phyloP scores from a whole-genome alignment of 2,113 vertebrate genomes.

The Cinclus mexicanus region DNA sequence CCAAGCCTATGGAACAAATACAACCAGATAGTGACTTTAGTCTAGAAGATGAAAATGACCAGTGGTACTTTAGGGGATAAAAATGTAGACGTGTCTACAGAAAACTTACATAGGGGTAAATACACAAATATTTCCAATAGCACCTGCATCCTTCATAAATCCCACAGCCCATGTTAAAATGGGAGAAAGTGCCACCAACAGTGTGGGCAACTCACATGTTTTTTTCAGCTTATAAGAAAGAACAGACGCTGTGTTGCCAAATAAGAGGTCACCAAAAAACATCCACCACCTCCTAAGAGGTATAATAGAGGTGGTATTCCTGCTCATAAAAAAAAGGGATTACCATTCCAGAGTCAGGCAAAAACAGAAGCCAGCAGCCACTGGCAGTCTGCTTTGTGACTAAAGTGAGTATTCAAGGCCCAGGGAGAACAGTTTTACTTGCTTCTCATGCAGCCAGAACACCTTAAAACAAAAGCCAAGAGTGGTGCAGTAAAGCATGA shows the following conservation, averaged over 20 bases:
- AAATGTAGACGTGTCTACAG: background rate
- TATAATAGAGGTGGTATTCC: background rate
- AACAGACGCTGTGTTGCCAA: background rate
- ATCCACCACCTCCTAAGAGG: background rate
- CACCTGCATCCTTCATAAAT: background rate
- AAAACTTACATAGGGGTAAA: background rate
- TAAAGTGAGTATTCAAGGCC: background rate
- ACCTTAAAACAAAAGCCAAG: background rate
- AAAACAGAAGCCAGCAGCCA: background rate
- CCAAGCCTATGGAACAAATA: background rate
- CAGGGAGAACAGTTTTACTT: background rate
- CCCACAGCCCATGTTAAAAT: background rate
- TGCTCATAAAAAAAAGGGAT: background rate
- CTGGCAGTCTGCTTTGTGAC: background rate
- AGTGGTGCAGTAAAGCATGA: background rate
- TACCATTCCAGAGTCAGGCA: background rate
- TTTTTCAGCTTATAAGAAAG: background rate
- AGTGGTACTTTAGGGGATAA: background rate
- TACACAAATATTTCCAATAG: background rate
- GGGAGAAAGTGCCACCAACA: accelerated
- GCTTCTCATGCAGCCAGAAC: background rate
- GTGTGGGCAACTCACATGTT: accelerated
- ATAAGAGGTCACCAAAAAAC: background rate
- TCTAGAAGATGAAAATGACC: background rate
- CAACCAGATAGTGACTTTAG: background rate